These are phyloP conservation scores for Pedetes capensis DNA, from an alignment of 2,113 vertebrate species.

Conservation along the genomic window DNA sequence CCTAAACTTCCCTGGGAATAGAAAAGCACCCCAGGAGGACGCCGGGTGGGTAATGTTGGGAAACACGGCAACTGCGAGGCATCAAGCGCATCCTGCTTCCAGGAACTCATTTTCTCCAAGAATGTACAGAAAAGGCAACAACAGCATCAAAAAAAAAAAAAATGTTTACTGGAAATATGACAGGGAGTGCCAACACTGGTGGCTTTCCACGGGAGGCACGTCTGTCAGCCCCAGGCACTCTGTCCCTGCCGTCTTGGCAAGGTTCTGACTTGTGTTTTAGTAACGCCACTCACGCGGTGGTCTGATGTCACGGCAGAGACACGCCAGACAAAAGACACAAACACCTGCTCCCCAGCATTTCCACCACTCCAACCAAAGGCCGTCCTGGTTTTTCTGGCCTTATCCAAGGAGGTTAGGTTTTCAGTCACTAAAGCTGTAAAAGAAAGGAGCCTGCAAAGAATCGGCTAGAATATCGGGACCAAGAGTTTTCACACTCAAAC, in stretches of 20 bases:
- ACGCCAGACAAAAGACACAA: not conserved
- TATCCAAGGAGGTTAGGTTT: not conserved
- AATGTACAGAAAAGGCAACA: not conserved
- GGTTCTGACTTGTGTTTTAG: not conserved
- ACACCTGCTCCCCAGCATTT: not conserved
- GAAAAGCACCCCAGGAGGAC: not conserved
- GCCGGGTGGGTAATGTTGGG: not conserved
- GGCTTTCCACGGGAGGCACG: not conserved
- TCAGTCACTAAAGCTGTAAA: not conserved
- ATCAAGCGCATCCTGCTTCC: not conserved
- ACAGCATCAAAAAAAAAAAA: not conserved
- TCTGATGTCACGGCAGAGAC: not conserved
- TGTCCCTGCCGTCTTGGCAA: not conserved
- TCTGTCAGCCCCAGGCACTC: not conserved
- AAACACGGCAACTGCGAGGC: not conserved
- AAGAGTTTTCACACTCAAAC: not conserved
- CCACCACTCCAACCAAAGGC: not conserved
- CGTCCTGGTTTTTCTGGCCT: not conserved
- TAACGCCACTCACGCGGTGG: not conserved
- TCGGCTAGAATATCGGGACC: not conserved
- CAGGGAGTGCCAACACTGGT: not conserved
- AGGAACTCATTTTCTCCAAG: constrained; percentile 26
- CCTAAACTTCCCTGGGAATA: not conserved
- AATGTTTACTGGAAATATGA: not conserved
- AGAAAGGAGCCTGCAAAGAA: not conserved